phyloP scores from a whole-genome alignment of 2,888 invertebrate genomes.

The Oligia latruncula region DNA sequence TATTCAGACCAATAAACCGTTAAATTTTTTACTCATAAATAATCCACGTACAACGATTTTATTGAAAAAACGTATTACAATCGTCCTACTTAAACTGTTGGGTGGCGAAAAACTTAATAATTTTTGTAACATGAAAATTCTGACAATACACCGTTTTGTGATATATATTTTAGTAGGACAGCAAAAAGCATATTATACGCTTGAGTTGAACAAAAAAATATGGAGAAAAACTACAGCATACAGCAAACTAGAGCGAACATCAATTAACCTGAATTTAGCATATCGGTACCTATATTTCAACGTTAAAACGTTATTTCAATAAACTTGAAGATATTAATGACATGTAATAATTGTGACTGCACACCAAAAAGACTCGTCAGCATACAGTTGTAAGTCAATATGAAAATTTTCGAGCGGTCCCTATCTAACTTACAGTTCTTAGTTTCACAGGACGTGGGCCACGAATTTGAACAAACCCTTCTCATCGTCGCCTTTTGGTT shows the following conservation, averaged over 20 bases:
- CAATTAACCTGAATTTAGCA: constrained; percentile 30
- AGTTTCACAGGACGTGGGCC: no score
- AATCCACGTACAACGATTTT: constrained; percentile 32
- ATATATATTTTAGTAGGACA: constrained; percentile 18
- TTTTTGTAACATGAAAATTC: constrained; percentile 36
- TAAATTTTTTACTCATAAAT: constrained; percentile 42
- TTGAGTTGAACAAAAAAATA: constrained; percentile 17
- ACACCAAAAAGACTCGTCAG: neutral
- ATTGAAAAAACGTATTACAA: constrained; percentile 39
- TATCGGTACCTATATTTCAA: constrained; percentile 6
- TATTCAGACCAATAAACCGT: constrained; percentile 40
- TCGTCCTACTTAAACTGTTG: constrained; percentile 31
- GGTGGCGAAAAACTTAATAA: constrained; percentile 42
- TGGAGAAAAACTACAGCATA: constrained; percentile 24
- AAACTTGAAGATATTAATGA: neutral
- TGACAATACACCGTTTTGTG: constrained; percentile 40
- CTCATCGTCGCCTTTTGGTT: no score
- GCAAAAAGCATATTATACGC: constrained; percentile 14
- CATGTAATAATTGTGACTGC: neutral
- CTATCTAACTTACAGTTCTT: neutral
- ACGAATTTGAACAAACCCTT: no score
- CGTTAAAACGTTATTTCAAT: neutral
- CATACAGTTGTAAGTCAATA: neutral
- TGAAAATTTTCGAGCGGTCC: neutral
- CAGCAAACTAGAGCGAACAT: neutral